Evolutionary conservation across 2,888 invertebrate species (phyloP).

Genomic region (Harmothoe impar): DNA sequence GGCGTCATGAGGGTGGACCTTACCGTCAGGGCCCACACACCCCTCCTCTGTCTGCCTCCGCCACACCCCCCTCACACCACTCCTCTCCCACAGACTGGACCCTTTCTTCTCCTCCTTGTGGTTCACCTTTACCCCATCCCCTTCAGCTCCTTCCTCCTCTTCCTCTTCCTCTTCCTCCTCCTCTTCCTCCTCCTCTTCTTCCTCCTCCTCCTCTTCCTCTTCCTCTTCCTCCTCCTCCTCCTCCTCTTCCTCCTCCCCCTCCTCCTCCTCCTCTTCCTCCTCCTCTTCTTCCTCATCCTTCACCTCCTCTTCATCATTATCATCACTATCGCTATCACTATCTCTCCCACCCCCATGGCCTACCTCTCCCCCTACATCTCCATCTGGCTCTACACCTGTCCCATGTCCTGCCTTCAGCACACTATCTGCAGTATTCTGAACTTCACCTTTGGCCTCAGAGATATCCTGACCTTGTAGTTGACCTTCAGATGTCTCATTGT

Average conservation of each 20-base stretch:
- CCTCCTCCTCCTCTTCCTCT: too few relatives aligned
- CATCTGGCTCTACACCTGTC: not conserved
- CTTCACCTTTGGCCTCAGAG: not conserved
- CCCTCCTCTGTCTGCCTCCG: not conserved
- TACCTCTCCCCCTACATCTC: not conserved
- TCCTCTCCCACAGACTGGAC: too few relatives aligned
- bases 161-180: not conserved
- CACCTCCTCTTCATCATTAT: not conserved
- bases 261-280: not conserved
- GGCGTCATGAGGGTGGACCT: not conserved
- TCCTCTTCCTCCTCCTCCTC: not conserved
- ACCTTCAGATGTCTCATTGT: not conserved
- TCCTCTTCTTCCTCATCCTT: not conserved
- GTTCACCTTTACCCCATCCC: not conserved
- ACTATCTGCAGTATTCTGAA: not conserved
- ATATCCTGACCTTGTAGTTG: not conserved
- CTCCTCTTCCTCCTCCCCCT: not conserved
- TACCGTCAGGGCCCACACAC: not conserved
- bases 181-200: too few relatives aligned
- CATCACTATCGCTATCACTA: not conserved
- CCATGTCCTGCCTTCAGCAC: not conserved
- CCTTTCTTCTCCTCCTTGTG: not conserved
- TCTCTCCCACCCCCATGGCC: not conserved
- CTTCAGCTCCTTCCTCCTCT: not conserved
- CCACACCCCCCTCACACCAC: not conserved